These are phyloP conservation scores for Choloepus didactylus DNA, from an alignment of 2,797 vertebrate genomes.

Conservation along the genomic window DNA sequence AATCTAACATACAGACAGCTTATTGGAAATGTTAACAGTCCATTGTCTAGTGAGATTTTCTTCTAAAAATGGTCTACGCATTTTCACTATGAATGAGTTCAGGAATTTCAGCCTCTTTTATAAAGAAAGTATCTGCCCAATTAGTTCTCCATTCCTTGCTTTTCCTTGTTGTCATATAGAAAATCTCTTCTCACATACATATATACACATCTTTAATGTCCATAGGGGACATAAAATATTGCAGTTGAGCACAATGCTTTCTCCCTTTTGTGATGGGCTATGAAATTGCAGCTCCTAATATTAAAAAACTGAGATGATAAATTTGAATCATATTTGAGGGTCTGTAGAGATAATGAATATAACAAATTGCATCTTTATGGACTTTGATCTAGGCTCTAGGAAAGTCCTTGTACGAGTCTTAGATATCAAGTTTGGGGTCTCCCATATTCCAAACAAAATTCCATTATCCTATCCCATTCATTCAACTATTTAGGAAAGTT, in stretches of 20 bases:
- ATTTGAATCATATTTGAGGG: not conserved
- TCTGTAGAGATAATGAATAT: not conserved
- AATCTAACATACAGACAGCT: not conserved
- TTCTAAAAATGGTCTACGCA: not conserved
- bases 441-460: conserved; percentile 40
- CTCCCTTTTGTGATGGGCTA: not conserved
- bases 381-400: not conserved
- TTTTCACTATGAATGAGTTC: not conserved
- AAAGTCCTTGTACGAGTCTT: conserved; percentile 15
- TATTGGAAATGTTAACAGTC: not conserved
- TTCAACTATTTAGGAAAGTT: conserved; percentile 35
- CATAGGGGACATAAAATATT: not conserved
- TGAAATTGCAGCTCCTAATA: not conserved
- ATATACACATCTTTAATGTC: not conserved
- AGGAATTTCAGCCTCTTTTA: not conserved
- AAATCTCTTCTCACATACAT: not conserved
- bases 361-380: not conserved
- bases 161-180: not conserved
- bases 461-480: conserved; percentile 4
- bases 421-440: conserved; percentile 32
- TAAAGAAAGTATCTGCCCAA: not conserved
- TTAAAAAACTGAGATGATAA: not conserved
- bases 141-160: not conserved
- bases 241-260: not conserved
- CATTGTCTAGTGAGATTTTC: not conserved